Base-by-base conservation (phyloP, 2,113 vertebrate species). In the Cephalopterus ornatus region DNA sequence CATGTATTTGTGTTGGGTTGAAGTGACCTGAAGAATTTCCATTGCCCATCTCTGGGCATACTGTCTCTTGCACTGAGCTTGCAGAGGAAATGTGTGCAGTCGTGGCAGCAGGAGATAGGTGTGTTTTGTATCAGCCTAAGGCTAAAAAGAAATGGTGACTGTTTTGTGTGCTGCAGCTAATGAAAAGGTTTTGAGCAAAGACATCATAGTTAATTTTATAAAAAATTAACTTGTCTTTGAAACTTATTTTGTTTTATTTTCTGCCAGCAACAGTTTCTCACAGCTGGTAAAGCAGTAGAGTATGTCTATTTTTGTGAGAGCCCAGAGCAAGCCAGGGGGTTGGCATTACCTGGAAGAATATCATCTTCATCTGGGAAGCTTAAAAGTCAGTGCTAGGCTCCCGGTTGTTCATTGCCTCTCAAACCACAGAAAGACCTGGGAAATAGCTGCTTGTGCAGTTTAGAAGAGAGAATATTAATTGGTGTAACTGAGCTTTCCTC, bases 1-100 rank as follows among this genome's bases (percentile, higher is more conserved):
- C 1, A 6, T 81, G 55, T 92, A 67, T 96, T 96, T 96, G 46
- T 73, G 73, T 71, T 82, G 89, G 92, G 89, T 86, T 97, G 97
- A 97, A 97, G 93, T 96, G 93, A 97, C 94, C 95, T 95, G 95
- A 94, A 95, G 95, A 96, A 95, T 96, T 97, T 91, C 80, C 77
- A 52, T 81, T 88, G 89, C 85, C 71, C 20, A 1, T 94, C 65
- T 88, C 68, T 66, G 55, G 50, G 35, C 86, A 30, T 53, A 42
- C 81, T 79, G 78, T 95, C 84, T 93, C 73, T 84, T 89, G 30
- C 68, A 70, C 82, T 70, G 75, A 89, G 72, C 75, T 75, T 81
- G 65, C 84, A 80, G 88, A 86, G 86, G 63, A 92, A 91, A 93
- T 39, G 75, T 47, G 62, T 82, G 73, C 82, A 78, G 46, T 95